A percentile compares a stretch with the other conserved stretches of the same genome.
These are phyloP conservation scores for Rhombomys opimus DNA, from an alignment of 2,113 vertebrate genomes.

Conservation along the genomic window DNA sequence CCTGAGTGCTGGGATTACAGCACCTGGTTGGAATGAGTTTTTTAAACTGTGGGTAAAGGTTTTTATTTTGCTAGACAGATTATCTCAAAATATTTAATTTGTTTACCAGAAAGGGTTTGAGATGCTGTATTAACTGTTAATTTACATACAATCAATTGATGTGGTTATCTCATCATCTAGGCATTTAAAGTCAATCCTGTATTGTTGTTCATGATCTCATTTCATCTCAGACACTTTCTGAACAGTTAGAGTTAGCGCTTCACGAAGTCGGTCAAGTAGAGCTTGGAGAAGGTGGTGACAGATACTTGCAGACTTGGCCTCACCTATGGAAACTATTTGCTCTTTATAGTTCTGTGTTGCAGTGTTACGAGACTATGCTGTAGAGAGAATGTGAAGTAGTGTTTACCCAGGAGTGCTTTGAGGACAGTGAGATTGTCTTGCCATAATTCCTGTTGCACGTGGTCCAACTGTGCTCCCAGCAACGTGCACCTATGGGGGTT, in stretches of 20 bases:
- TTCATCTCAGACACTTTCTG: neutral
- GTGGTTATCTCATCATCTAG: too few relatives aligned
- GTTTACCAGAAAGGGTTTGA: neutral
- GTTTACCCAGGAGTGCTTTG: neutral
- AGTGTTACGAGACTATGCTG: neutral
- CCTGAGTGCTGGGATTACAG: too few relatives aligned
- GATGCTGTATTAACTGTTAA: neutral
- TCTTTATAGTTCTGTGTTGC: neutral
- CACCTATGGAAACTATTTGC: neutral
- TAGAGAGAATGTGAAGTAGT: neutral
- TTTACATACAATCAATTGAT: neutral
- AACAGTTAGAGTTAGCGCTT: neutral
- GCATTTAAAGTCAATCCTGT: neutral
- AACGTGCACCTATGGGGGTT: neutral
- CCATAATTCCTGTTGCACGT: neutral
- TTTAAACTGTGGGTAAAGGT: slow-evolving; percentile 5
- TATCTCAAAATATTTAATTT: slow-evolving; percentile 14
- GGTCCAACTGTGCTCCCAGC: neutral
- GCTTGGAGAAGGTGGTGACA: neutral
- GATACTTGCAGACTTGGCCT: neutral
- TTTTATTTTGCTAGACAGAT: neutral
- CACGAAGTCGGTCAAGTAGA: neutral
- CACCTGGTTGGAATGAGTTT: neutral
- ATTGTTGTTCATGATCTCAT: fast-evolving
- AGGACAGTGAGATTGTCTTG: neutral